A percentile compares a stretch with the other conserved stretches of the same genome.
Conservation (phyloP, 23 tunicate genomes). For the Halocynthia roretzi region DNA sequence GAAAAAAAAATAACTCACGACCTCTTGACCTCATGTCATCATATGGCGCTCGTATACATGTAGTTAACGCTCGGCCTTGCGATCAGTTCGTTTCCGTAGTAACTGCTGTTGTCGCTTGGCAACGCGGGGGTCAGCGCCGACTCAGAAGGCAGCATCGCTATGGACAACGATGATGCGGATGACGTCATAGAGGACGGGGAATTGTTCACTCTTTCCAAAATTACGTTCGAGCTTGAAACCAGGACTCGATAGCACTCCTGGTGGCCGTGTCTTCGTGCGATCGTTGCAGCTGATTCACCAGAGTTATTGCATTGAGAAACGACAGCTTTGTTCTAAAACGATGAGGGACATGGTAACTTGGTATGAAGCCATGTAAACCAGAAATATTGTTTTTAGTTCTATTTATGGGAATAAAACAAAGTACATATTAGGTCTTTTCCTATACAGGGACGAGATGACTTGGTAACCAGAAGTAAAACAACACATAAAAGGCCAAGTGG, state of each 20-base stretch:
- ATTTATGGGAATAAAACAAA: not conserved
- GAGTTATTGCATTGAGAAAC: slow-evolving; percentile 17
- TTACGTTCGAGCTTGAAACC: not conserved
- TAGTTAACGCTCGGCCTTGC: slow-evolving; percentile 54
- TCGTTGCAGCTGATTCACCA: slow-evolving; percentile 43
- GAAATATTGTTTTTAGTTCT: not conserved
- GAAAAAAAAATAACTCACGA: not conserved
- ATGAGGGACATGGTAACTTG: not conserved
- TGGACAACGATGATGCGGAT: slow-evolving; percentile 15
- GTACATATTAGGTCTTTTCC: not conserved
- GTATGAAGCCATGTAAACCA: not conserved
- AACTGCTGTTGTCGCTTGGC: not conserved
- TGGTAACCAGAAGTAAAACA: not conserved
- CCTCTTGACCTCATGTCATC: not conserved
- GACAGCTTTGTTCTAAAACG: slow-evolving; percentile 47
- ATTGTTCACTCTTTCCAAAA: not conserved
- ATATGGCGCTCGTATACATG: slow-evolving; percentile 88
- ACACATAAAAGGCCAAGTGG: no score
- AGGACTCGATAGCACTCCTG: slow-evolving; percentile 53
- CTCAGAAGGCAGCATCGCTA: slow-evolving; percentile 4
- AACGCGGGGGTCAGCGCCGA: slow-evolving; percentile 1
- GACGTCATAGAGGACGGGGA: slow-evolving; percentile 3
- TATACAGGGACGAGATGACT: not conserved
- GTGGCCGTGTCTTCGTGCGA: slow-evolving; percentile 60
- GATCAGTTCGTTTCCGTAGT: slow-evolving; percentile 13